phyloP scores from a whole-genome alignment of 64 coral and sea anemone species.

The Actinia equina region DNA sequence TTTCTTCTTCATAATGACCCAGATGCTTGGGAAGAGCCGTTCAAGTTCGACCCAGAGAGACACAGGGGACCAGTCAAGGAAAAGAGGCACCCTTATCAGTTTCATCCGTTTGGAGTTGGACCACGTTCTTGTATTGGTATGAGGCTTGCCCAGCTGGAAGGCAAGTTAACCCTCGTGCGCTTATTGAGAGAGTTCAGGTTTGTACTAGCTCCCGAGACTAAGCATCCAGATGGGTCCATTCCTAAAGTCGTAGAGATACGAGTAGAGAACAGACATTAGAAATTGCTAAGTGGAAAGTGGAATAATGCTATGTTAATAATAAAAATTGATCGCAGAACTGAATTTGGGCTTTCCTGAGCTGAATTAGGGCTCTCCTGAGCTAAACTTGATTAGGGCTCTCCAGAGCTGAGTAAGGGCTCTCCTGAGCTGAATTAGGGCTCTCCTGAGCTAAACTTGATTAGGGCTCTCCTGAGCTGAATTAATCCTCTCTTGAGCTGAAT shows the following conservation, averaged over 20 bases:
- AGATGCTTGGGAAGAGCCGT: conserved; percentile 50
- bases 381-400: no score
- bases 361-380: no score
- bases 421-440: no score
- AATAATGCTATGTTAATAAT: background rate
- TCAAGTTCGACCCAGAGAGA: conserved; percentile 58
- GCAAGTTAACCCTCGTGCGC: background rate
- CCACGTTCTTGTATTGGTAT: background rate
- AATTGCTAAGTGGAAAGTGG: background rate
- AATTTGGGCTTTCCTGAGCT: no score
- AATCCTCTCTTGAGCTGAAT: no score
- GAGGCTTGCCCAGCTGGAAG: background rate
- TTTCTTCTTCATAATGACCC: conserved; percentile 46
- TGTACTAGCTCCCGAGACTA: background rate
- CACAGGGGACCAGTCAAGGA: conserved; percentile 3
- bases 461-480: no score
- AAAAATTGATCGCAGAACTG: no score
- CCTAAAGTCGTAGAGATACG: background rate
- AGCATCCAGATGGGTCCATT: background rate
- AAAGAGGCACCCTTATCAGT: conserved; percentile 14
- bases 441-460: no score
- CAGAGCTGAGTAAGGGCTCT: no score
- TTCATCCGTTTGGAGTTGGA: background rate
- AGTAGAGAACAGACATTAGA: background rate
- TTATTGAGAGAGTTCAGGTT: conserved; percentile 13